Base-by-base conservation (phyloP, 2,113 vertebrate genomes). In the Mola mola region DNA sequence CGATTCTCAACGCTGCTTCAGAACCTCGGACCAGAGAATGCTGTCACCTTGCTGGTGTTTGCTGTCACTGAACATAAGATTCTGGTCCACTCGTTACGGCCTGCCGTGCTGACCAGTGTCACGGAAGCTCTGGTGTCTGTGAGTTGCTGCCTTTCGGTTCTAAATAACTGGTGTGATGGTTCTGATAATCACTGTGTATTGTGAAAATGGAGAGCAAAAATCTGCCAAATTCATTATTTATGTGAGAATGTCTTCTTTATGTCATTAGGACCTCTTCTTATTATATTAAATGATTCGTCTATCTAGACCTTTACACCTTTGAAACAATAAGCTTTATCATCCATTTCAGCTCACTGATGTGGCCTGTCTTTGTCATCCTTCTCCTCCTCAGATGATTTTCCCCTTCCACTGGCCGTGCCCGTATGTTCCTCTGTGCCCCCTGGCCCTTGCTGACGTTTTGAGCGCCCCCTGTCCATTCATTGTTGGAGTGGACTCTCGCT, bases 331-430 rank as follows among this genome's bases (percentile, higher is more conserved):
- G n/a, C 20, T 22, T 44, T 15, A 7, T 43, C 17, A 11, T 22
- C 2, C 1, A 7, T 6, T 17, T 24, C 6, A n/a, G n/a, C n/a
- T n/a, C n/a, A n/a, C n/a, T n/a, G n/a, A n/a, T n/a, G n/a, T n/a
- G n/a, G n/a, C n/a, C n/a, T n/a, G n/a, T n/a, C n/a, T n/a, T n/a
- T 24, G 2, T 5, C 11, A 9, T 47, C 15, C 15, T 19, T 51
- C 51, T 76, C 60, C 55, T 77, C 79, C 86, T 50, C 88, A 99
- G 97, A 97, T 99, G 95, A 98, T 99, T 38, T 99, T 99, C 79
- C 97, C 97, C 25, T 99, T 99, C 92, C 97, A 99, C 58, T 98
- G 97, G 97, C 94, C 95, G 0, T 99, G 97, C 64, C 97, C 97
- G 0, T 99, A 99, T 69, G 95, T 99, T 66, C 97, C 97, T 26